Percentiles rank a stretch among this genome's conserved stretches.
Conservation (phyloP, 2,797 vertebrate species). For the Periparus ater region DNA sequence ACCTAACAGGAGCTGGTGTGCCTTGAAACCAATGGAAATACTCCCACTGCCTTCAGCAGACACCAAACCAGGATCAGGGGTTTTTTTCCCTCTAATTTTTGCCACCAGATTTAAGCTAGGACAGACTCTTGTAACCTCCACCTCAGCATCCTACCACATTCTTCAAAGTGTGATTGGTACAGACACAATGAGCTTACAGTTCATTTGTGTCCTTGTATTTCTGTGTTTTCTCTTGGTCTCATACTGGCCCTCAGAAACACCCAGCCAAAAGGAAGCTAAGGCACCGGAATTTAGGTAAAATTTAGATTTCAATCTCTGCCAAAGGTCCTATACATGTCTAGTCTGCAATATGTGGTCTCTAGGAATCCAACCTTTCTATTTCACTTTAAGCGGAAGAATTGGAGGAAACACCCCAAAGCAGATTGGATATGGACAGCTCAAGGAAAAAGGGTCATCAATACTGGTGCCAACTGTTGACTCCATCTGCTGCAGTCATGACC, state of each 20-base stretch:
- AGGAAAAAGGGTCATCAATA: neutral
- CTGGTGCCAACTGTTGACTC: constrained; percentile 4
- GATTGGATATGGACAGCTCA: neutral
- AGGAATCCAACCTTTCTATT: neutral
- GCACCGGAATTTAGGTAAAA: neutral
- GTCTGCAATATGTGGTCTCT: neutral
- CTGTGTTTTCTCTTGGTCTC: neutral
- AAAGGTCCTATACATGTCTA: neutral
- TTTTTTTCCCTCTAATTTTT: neutral
- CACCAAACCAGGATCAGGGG: neutral
- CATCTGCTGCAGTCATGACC: constrained; percentile 28
- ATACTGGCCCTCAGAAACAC: neutral
- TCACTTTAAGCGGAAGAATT: neutral
- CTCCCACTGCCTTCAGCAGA: neutral
- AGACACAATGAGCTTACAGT: neutral
- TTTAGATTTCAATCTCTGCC: neutral
- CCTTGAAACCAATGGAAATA: neutral
- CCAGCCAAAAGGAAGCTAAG: neutral
- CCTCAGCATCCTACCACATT: neutral
- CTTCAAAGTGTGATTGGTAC: neutral
- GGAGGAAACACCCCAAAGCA: neutral
- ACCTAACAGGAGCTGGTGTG: neutral
- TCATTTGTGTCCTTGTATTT: neutral
- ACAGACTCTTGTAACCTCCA: neutral
- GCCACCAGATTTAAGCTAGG: neutral